Evolutionary conservation across 1,140 invertebrate species (phyloP).

Genomic region (Penaeus chinensis): DNA sequence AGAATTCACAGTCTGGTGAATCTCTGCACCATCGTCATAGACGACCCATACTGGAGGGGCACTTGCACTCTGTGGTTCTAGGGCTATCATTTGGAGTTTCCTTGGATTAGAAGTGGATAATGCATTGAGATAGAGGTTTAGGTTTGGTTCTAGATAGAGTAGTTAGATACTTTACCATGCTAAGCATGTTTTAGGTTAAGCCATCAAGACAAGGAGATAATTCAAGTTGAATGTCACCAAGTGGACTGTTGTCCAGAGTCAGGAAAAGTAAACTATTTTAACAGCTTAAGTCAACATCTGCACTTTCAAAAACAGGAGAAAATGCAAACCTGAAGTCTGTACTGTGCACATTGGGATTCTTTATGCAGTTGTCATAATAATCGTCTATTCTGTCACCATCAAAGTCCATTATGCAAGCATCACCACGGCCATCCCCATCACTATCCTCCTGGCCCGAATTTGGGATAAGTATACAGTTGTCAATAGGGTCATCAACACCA

Average conservation of each 20-base stretch:
- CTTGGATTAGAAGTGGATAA: not conserved
- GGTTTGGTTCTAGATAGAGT: too few relatives aligned
- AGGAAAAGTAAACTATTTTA: too few relatives aligned
- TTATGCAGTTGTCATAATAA: slow-evolving; percentile 66
- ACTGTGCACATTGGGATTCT: slow-evolving; percentile 89
- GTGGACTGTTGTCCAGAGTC: too few relatives aligned
- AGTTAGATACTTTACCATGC: too few relatives aligned
- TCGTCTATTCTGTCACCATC: not conserved
- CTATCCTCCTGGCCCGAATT: not conserved
- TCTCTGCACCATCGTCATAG: slow-evolving; percentile 92
- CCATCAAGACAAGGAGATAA: too few relatives aligned
- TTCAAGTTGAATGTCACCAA: too few relatives aligned
- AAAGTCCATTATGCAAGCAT: not conserved
- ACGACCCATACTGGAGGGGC: slow-evolving; percentile 95
- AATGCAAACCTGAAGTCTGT: slow-evolving; percentile 84
- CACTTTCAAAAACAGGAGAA: too few relatives aligned
- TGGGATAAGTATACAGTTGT: slow-evolving; percentile 82
- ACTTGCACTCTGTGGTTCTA: slow-evolving; percentile 88
- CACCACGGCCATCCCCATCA: slow-evolving; percentile 1
- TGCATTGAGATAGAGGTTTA: too few relatives aligned
- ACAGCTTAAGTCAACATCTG: too few relatives aligned
- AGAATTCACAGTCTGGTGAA: slow-evolving; percentile 93
- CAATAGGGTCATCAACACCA: slow-evolving; percentile 80
- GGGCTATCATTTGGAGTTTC: slow-evolving; percentile 76
- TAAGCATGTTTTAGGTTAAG: too few relatives aligned